Evolutionary conservation across 2,797 vertebrate genomes (phyloP).

Genomic region (Rhabdophis nuchalis): DNA sequence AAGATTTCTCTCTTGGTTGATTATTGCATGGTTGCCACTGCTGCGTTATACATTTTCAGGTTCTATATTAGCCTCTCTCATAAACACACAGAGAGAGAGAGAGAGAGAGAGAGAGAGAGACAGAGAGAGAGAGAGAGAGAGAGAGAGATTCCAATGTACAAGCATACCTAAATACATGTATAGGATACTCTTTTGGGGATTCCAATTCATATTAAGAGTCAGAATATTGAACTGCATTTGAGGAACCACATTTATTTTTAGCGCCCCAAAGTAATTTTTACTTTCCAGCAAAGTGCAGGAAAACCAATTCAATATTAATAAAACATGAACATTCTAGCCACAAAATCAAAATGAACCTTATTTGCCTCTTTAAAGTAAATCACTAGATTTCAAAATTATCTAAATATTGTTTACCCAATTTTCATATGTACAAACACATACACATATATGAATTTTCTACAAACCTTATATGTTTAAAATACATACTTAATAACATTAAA

Average conservation of each 20-base stretch:
- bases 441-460: background rate
- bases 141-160: background rate
- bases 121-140: too few species aligned
- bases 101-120: too few species aligned
- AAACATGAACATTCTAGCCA: background rate
- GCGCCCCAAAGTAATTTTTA: background rate
- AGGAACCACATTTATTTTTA: background rate
- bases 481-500: background rate
- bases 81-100: background rate
- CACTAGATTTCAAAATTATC: background rate
- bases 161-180: background rate
- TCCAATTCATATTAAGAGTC: background rate
- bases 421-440: background rate
- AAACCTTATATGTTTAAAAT: background rate
- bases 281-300: background rate
- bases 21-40: background rate
- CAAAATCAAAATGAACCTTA: background rate
- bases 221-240: background rate
- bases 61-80: background rate
- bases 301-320: background rate
- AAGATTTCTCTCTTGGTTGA: background rate
- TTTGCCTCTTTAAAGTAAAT: background rate
- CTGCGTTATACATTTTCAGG: background rate
- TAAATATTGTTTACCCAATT: background rate
- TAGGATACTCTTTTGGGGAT: background rate